Evolutionary conservation across 1,140 invertebrate species (phyloP).

Genomic region (Drosophila paulistorum): DNA sequence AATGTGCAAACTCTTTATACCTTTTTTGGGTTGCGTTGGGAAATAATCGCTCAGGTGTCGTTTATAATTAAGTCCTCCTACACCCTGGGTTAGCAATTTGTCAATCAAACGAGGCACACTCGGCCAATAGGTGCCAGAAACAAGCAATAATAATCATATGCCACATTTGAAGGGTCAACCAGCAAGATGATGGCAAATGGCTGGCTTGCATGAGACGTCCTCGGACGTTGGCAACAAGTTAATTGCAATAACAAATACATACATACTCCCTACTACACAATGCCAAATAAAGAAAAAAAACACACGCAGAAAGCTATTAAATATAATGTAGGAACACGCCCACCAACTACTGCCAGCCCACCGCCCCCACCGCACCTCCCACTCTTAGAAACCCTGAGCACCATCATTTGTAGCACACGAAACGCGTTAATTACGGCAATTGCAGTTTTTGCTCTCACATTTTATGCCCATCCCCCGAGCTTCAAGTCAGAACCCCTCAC

Average conservation of each 20-base stretch:
- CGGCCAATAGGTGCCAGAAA: slow-evolving; percentile 50
- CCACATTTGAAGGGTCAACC: slow-evolving; percentile 29
- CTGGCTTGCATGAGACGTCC: neutral
- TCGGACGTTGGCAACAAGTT: slow-evolving; percentile 62
- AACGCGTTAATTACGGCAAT: slow-evolving; percentile 77
- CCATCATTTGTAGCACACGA: slow-evolving; percentile 74
- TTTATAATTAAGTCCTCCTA: slow-evolving; percentile 47
- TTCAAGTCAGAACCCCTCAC: neutral
- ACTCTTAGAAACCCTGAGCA: slow-evolving; percentile 39
- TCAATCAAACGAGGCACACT: slow-evolving; percentile 57
- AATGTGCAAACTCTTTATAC: slow-evolving; percentile 9
- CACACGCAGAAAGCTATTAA: slow-evolving; percentile 68
- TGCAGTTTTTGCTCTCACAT: slow-evolving; percentile 53
- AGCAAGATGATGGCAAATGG: slow-evolving; percentile 24
- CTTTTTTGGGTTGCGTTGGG: neutral
- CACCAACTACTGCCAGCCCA: neutral
- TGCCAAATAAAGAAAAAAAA: slow-evolving; percentile 19
- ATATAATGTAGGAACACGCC: slow-evolving; percentile 59
- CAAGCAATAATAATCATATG: slow-evolving; percentile 50
- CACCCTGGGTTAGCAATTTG: slow-evolving; percentile 41
- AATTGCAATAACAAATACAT: slow-evolving; percentile 48
- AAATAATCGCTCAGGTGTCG: neutral
- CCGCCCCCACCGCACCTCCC: neutral
- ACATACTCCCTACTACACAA: slow-evolving; percentile 10
- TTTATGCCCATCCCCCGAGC: neutral